Evolutionary conservation across 2,113 vertebrate genomes (phyloP), one percentile per base, ranked within the genome.

Genomic region (Rhea pennata): DNA sequence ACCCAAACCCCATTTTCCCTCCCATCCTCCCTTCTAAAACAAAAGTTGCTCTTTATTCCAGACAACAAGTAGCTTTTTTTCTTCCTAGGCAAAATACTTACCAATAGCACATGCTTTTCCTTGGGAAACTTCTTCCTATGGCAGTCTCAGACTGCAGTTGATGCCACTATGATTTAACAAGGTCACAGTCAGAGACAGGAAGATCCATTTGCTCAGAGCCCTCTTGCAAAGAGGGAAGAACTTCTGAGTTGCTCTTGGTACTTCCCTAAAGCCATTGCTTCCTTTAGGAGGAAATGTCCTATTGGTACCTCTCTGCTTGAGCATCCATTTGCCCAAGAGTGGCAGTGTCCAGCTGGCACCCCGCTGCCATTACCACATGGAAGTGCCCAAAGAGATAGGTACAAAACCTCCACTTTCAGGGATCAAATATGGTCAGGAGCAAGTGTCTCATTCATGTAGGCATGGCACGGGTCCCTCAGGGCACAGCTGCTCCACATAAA

Each of bases 341-440:
- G 56, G 56, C 11, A 17, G 17, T 59, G 56, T 33, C 16, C 19
- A 59, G 56, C 33, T 31, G 56, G 31, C 29, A 17, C 10, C 16
- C 56, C 33, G 15, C 46, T 50, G 21, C 69, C 15, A 17, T 65
- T 26, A 40, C 62, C 22, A 14, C 39, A 39, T 15, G 7, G 46
- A 51, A 12, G 26, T 15, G 36, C 27, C n/a, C 22, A 23, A 36
- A 21, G 27, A 21, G 26, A 7, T 50, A 53, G 70, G 50, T n/a
- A 40, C 7, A 21, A 80, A 80, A 59, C 59, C 48, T 31, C 9
- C 27, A 12, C 39, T 16, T 39, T 23, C 36, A 13, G 12, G 15
- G 19, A 51, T 3, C 64, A 12, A 50, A 0, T 8, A 1, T 17
- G 7, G 36, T 26, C 83, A 67, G 76, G 2, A 36, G 16, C 1